Percentiles rank a stretch among this genome's conserved stretches.
Evolutionary conservation across 2,113 vertebrate species (phyloP).

Genomic region (Gorsachius goisagi): DNA sequence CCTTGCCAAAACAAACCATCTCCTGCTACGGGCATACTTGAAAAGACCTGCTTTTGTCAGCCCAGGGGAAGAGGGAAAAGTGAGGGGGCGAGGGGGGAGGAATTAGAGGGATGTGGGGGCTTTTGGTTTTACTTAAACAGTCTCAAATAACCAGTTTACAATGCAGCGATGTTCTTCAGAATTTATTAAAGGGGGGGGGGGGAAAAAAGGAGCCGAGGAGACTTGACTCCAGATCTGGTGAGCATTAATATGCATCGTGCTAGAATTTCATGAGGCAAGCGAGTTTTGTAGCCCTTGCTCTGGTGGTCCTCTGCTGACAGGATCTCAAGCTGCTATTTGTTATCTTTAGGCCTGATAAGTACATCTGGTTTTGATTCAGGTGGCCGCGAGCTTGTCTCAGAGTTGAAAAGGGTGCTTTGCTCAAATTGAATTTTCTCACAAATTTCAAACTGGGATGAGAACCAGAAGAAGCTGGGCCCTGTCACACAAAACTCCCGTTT

Average conservation of each 20-base stretch:
- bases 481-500: conserved; percentile 75
- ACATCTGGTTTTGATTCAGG: conserved; percentile 99
- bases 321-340: conserved; percentile 89
- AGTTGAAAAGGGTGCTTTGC: conserved; percentile 84
- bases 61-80: background rate
- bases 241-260: conserved; percentile 72
- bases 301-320: conserved; percentile 87
- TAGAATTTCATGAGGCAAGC: conserved; percentile 73
- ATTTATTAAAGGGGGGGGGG: conserved; percentile 26
- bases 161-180: conserved; percentile 68
- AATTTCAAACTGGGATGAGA: conserved; percentile 83
- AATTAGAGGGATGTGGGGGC: conserved; percentile 45
- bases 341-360: conserved; percentile 92
- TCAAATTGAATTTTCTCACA: conserved; percentile 97
- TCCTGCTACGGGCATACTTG: conserved; percentile 64
- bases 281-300: conserved; percentile 74
- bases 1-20: conserved; percentile 81
- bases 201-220: background rate
- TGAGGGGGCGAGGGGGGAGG: background rate
- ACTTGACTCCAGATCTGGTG: conserved; percentile 62
- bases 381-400: conserved; percentile 85
- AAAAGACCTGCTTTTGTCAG: conserved; percentile 74
- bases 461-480: conserved; percentile 78
- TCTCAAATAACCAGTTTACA: conserved; percentile 75
- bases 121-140: conserved; percentile 70